Base-by-base conservation (phyloP, 2,888 invertebrate species). In the Lepeophtheirus nordmannii region DNA sequence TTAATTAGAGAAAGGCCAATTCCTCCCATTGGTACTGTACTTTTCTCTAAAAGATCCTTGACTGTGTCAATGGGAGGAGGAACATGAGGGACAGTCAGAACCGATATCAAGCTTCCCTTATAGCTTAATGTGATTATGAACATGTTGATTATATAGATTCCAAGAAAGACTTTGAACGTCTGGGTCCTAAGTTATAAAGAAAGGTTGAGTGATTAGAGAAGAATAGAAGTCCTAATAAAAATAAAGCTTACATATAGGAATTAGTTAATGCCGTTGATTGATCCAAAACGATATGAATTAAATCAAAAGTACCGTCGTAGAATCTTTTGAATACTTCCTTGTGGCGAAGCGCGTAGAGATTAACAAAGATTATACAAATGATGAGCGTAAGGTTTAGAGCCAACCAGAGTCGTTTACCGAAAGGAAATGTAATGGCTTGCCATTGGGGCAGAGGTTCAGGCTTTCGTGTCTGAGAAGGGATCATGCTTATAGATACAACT, bases 51-150 rank as follows among this genome's bases (percentile, higher is more conserved):
- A 17, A 46, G 53, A 17, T 46, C 53, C 17, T 46, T 46, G 3
- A 46, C 53, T n/a, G 53, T 46, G 53, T 46, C 53, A 46, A 46
- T 46, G 53, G 53, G 53, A 46, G 53, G 53, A 17, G 53, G 53
- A 17, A 46, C 53, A 46, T 46, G 53, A 14, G 53, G 53, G 53
- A 46, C 53, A 14, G 53, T 46, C n/a, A 46, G 53, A 17, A 46
- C 53, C 1, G 53, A 46, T n/a, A 46, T 46, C n/a, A 46, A 17
- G 8, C 53, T 46, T 30, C 53, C 53, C 53, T 46, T 46, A 17
- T n/a, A 46, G 53, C 53, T 46, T 8, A 46, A 17, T 14, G 53
- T 46, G n/a, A 46, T n/a, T n/a, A 46, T 17, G n/a, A 46, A 14
- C n/a, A 46, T 46, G 53, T 46, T 46, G 53, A 46, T 46, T 14